Percentiles rank a stretch among this genome's conserved stretches.
These are phyloP conservation scores for Pempheris klunzingeri DNA, from an alignment of 2,797 vertebrate genomes.

Conservation along the genomic window DNA sequence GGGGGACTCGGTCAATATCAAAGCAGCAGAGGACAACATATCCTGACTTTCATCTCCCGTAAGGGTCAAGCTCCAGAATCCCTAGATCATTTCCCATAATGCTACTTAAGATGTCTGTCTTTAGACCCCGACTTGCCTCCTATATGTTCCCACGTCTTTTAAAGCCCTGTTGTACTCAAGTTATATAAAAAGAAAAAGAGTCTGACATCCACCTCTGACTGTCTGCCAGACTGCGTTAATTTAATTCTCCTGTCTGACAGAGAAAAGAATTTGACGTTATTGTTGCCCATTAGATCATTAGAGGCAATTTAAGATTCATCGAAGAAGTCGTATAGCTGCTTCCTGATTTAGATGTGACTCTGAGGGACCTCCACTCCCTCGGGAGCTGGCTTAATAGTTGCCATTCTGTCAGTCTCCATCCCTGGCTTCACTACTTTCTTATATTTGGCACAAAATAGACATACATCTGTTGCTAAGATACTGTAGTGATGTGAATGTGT, in stretches of 20 bases:
- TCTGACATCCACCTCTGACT: neutral
- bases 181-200: neutral
- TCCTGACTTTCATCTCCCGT: neutral
- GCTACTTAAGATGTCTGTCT: neutral
- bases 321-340: conserved; percentile 4
- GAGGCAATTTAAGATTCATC: conserved; percentile 36
- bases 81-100: neutral
- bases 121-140: neutral
- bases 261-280: neutral
- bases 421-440: conserved; percentile 44
- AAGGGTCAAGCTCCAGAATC: neutral
- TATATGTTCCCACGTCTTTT: neutral
- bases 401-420: conserved; percentile 43
- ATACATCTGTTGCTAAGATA: conserved; percentile 83
- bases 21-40: neutral
- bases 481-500: conserved; percentile 62
- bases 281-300: conserved; percentile 36
- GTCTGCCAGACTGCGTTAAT: conserved; percentile 28
- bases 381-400: conserved; percentile 38
- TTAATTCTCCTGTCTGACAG: conserved; percentile 26
- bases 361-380: conserved; percentile 40
- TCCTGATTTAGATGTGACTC: conserved; percentile 30
- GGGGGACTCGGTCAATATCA: neutral
- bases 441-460: conserved; percentile 65
- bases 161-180: neutral